A percentile compares a stretch with the other conserved stretches of the same genome.
Evolutionary conservation across 92 coral and sea anemone species (phyloP).

Genomic region (Desmophyllum pertusum): DNA sequence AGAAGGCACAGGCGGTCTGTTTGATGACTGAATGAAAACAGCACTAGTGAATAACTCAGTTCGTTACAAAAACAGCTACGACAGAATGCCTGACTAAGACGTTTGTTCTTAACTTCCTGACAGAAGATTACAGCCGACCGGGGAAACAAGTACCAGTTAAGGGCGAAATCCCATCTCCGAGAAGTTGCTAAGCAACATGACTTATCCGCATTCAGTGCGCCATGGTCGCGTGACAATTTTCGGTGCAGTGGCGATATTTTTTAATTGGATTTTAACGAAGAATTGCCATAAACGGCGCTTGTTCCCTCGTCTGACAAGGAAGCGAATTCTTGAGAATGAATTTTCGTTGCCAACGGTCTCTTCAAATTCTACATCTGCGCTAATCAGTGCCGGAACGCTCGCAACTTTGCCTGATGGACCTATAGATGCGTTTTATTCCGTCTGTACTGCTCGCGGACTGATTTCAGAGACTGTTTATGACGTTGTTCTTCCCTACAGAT

Average conservation of each 20-base stretch:
- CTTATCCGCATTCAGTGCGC: not conserved
- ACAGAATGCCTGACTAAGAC: not conserved
- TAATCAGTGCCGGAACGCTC: not conserved
- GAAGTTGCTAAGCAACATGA: not conserved
- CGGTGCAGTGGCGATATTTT: not conserved
- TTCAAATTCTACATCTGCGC: not conserved
- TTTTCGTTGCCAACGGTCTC: not conserved
- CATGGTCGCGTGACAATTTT: not conserved
- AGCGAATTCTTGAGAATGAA: not conserved
- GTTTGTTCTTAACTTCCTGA: not conserved
- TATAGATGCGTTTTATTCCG: not conserved
- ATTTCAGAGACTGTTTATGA: not conserved
- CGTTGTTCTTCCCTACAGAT: not conserved
- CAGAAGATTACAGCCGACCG: not conserved
- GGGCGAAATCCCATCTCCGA: not conserved
- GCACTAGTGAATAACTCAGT: not conserved
- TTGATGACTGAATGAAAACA: conserved; percentile 27
- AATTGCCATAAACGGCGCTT: not conserved
- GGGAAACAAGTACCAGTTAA: not conserved
- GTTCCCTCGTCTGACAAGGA: not conserved
- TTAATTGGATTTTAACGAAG: not conserved
- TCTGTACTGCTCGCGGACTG: not conserved
- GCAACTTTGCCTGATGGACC: not conserved
- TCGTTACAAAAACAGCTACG: not conserved
- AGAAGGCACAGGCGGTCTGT: conserved; percentile 33